phyloP scores from a whole-genome alignment of 1,140 invertebrate species.

The Hylyphantes graminicola region DNA sequence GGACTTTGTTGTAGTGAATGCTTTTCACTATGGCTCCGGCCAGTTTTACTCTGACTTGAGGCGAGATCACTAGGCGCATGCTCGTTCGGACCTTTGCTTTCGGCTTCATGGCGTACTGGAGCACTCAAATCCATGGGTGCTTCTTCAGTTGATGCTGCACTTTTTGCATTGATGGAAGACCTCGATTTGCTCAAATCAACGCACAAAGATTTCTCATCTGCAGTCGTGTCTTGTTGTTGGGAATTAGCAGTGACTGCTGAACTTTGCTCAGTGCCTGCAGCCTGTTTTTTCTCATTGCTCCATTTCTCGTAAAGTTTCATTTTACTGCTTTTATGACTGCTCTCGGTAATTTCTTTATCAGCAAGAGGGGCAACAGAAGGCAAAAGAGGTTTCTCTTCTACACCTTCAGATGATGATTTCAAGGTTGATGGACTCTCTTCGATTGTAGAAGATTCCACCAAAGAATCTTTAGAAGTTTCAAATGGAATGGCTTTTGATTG shows the following conservation, averaged over 20 bases:
- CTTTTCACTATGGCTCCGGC: constrained; percentile 1
- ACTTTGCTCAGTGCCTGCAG: background rate
- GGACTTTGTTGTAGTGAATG: constrained; percentile 3
- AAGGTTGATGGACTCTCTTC: no score
- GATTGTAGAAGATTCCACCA: no score
- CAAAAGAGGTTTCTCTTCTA: no score
- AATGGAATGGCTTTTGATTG: no score
- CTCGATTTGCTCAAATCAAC: constrained; percentile 18
- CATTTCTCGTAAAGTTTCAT: constrained; percentile 48
- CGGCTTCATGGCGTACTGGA: background rate
- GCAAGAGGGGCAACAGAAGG: no score
- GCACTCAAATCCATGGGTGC: constrained; percentile 37
- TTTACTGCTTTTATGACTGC: constrained; percentile 23
- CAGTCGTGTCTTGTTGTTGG: background rate
- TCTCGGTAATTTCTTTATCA: no score
- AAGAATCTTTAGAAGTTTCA: no score
- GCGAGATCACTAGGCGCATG: background rate
- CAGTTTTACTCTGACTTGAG: constrained; percentile 3
- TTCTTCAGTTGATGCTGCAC: constrained; percentile 3
- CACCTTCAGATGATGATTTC: no score
- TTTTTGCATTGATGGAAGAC: background rate
- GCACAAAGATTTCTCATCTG: background rate
- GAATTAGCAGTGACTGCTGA: background rate
- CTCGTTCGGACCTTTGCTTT: background rate
- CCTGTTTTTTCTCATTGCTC: constrained; percentile 46